A percentile compares a stretch with the other conserved stretches of the same genome.
Conservation (phyloP, 2,888 invertebrate species). For the Camponotus fellah region DNA sequence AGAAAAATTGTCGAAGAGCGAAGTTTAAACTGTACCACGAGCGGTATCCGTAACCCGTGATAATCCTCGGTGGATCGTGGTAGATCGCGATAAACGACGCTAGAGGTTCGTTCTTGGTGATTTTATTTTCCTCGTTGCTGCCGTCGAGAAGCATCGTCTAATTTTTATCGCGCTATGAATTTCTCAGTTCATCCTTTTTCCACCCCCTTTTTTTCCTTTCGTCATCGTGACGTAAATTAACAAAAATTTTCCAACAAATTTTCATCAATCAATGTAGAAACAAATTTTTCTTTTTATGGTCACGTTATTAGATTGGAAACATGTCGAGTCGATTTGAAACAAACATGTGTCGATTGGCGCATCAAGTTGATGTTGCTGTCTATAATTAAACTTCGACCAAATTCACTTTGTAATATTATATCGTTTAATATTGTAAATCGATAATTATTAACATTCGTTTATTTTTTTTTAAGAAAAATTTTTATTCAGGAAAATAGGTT, state of each 20-base stretch:
- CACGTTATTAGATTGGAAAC: slow-evolving; percentile 8
- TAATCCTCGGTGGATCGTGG: slow-evolving; percentile 37
- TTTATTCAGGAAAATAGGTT: slow-evolving; percentile 7
- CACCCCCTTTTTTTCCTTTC: neutral
- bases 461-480: neutral
- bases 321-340: neutral
- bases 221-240: slow-evolving; percentile 11
- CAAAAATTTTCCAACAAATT: slow-evolving; percentile 43
- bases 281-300: neutral
- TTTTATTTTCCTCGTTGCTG: slow-evolving; percentile 38
- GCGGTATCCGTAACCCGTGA: slow-evolving; percentile 7
- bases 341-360: neutral
- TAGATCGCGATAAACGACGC: slow-evolving; percentile 44
- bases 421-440: neutral
- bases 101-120: neutral
- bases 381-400: slow-evolving; percentile 11
- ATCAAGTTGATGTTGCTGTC: neutral
- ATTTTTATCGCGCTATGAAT: slow-evolving; percentile 35
- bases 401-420: neutral
- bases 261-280: slow-evolving; percentile 8
- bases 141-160: slow-evolving; percentile 26
- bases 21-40: slow-evolving; percentile 34
- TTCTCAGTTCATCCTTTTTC: slow-evolving; percentile 19
- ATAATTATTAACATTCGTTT: neutral
- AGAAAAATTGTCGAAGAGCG: slow-evolving; percentile 43